Evolutionary conservation across 37 sponge, comb jelly and placozoan species (phyloP).

Genomic region (Spongia lamella): DNA sequence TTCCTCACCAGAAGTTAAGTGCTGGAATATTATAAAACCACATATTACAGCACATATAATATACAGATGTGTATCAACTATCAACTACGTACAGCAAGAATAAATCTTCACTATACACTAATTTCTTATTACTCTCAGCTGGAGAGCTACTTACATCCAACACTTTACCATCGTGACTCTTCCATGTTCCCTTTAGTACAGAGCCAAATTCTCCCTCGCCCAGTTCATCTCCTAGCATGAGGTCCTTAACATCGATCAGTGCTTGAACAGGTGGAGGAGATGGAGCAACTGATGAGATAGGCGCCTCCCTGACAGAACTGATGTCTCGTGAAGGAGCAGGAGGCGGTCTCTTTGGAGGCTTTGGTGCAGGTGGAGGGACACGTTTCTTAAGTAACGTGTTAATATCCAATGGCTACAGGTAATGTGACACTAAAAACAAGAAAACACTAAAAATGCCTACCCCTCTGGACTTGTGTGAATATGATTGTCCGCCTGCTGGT

Average conservation of each 20-base stretch:
- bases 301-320: not conserved
- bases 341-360: not conserved
- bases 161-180: slow-evolving; percentile 27
- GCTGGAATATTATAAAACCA: too few species aligned
- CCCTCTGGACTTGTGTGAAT: not conserved
- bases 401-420: not conserved
- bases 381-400: slow-evolving; percentile 7
- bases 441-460: not conserved
- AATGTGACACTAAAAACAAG: not conserved
- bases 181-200: slow-evolving; percentile 73
- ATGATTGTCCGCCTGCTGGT: slow-evolving; percentile 27
- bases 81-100: too few species aligned
- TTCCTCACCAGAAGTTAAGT: too few species aligned
- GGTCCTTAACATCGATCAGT: slow-evolving; percentile 25
- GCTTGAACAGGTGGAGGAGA: too few species aligned
- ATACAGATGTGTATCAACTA: too few species aligned
- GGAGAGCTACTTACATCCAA: too few species aligned
- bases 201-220: slow-evolving; percentile 93
- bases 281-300: too few species aligned
- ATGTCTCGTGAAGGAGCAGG: slow-evolving; percentile 18
- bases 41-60: too few species aligned
- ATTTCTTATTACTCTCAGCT: too few species aligned
- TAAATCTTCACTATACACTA: too few species aligned
- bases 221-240: slow-evolving; percentile 55
- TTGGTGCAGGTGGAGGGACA: not conserved